Conservation (phyloP, 2,888 invertebrate species). For the Trilocha varians region DNA sequence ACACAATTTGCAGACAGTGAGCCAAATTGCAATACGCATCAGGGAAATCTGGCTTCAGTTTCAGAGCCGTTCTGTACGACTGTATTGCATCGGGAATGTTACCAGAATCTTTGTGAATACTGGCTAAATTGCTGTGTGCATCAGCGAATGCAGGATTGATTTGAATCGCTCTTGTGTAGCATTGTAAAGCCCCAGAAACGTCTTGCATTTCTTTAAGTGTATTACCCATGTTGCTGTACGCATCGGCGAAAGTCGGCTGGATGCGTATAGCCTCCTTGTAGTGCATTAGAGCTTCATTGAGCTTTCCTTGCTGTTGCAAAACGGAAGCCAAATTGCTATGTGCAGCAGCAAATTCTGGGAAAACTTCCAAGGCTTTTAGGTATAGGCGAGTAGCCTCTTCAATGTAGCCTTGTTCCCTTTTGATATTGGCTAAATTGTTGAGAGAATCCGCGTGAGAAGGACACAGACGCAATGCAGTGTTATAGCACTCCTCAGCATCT, state of each 20-base stretch:
- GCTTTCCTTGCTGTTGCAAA: conserved; percentile 96
- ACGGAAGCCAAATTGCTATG: conserved; percentile 99
- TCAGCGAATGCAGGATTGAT: conserved; percentile 99
- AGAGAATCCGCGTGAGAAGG: conserved; percentile 99
- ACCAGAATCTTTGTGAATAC: conserved; percentile 99
- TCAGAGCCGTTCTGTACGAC: conserved; percentile 96
- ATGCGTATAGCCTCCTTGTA: conserved; percentile 99
- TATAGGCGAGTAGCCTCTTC: conserved; percentile 98
- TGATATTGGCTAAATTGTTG: conserved; percentile 99
- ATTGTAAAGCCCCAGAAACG: conserved; percentile 95
- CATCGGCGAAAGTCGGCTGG: conserved; percentile 99
- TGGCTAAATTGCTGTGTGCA: conserved; percentile 98
- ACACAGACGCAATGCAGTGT: conserved; percentile 94
- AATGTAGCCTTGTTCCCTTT: conserved; percentile 97
- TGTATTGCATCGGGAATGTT: conserved; percentile 99
- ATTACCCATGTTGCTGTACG: conserved; percentile 99
- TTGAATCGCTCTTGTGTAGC: conserved; percentile 98
- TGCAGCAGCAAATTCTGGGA: conserved; percentile 99
- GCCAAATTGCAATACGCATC: conserved; percentile 99
- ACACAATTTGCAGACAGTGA: conserved; percentile 98
- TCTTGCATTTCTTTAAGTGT: conserved; percentile 99
- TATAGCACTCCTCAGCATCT: conserved; percentile 98
- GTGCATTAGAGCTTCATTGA: conserved; percentile 97
- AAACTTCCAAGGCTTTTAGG: conserved; percentile 92
- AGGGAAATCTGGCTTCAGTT: conserved; percentile 98